These are phyloP conservation scores for Thamnophis elegans DNA, from an alignment of 2,797 vertebrate genomes.

Conservation along the genomic window DNA sequence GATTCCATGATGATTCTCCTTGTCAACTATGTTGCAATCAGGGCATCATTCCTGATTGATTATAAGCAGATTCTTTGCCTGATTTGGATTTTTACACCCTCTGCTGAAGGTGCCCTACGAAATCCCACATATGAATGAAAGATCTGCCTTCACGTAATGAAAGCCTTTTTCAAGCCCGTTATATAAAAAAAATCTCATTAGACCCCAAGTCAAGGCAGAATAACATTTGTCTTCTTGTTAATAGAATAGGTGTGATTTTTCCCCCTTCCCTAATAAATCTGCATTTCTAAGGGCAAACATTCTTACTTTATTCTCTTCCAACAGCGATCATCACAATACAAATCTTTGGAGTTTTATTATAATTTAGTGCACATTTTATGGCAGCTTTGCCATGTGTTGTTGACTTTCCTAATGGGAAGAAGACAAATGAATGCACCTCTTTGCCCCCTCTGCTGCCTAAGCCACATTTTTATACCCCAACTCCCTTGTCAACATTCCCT, in stretches of 20 bases:
- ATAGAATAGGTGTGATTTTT: not conserved
- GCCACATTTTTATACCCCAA: slow-evolving; percentile 61
- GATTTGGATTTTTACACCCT: no score
- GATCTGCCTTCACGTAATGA: not conserved
- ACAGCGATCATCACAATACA: slow-evolving; percentile 15
- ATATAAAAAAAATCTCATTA: not conserved
- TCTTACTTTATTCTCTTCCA: not conserved
- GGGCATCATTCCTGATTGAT: no score
- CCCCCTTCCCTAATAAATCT: not conserved
- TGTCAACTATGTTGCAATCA: no score
- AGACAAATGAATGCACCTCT: slow-evolving; percentile 60
- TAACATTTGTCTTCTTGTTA: not conserved
- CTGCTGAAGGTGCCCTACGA: no score
- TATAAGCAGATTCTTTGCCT: no score
- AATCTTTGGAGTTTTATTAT: slow-evolving; percentile 45
- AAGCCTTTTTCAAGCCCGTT: not conserved
- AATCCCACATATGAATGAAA: no score
- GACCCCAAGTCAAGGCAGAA: not conserved
- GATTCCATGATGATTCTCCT: not conserved
- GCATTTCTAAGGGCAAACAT: not conserved
- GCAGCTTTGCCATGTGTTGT: slow-evolving; percentile 60
- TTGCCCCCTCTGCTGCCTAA: slow-evolving; percentile 59
- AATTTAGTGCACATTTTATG: slow-evolving; percentile 53
- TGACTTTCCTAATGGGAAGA: slow-evolving; percentile 57
- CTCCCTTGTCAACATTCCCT: slow-evolving; percentile 36